Percentiles rank a stretch among this genome's conserved stretches.
Conservation (phyloP, 1,140 invertebrate species). For the Teleogryllus occipitalis region DNA sequence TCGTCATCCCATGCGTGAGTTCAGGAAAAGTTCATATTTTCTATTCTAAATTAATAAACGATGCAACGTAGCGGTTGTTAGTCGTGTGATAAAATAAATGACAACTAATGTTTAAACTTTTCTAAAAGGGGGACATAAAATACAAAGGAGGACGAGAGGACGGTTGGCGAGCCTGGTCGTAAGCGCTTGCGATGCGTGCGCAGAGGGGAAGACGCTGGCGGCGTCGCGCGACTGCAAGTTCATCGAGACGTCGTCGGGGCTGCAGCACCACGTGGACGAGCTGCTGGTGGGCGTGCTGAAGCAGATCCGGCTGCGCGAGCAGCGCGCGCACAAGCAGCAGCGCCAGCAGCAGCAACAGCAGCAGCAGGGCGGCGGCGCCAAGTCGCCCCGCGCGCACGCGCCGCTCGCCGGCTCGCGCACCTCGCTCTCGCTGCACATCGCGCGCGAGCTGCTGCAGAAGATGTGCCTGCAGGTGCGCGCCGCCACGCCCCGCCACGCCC, state of each 20-base stretch:
- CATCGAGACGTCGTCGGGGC: conserved; percentile 83
- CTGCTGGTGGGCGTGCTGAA: conserved; percentile 79
- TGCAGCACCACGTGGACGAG: conserved; percentile 88
- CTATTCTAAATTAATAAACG: too few relatives aligned
- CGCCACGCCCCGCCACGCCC: too few relatives aligned
- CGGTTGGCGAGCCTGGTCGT: too few relatives aligned
- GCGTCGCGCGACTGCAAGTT: conserved; percentile 83
- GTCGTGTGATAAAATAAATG: too few relatives aligned
- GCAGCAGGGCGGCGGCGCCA: conserved; percentile 35
- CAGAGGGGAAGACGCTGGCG: conserved; percentile 79
- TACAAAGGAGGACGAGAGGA: too few relatives aligned
- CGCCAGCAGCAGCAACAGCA: conserved; percentile 45
- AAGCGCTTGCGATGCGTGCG: conserved; percentile 24
- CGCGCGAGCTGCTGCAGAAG: conserved; percentile 71
- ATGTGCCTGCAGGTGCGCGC: conserved; percentile 72
- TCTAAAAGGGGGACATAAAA: too few relatives aligned
- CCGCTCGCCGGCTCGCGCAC: conserved; percentile 58
- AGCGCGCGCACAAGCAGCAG: conserved; percentile 51
- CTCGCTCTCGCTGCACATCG: conserved; percentile 63
- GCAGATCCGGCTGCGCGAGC: conserved; percentile 70
- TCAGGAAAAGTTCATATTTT: too few relatives aligned
- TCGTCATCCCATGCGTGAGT: too few relatives aligned
- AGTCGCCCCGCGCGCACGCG: conserved; percentile 47
- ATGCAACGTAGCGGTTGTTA: too few relatives aligned
- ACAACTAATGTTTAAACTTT: too few relatives aligned